Conservation (phyloP, 2,113 vertebrate genomes). For the Phoxinus phoxinus region DNA sequence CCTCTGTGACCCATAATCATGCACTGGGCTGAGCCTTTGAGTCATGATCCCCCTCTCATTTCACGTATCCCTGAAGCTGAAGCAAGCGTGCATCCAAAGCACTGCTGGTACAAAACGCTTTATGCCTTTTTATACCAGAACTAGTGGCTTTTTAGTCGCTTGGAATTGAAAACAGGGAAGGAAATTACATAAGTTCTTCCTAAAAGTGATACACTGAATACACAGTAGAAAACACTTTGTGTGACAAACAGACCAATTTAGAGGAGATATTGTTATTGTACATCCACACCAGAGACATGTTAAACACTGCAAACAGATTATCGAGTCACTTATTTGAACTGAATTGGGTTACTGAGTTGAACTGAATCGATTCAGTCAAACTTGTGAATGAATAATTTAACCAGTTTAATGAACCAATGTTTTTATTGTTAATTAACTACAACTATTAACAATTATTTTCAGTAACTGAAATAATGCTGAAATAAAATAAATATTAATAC, state of each 20-base stretch:
- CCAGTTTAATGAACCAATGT: too few relatives aligned
- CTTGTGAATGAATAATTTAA: too few relatives aligned
- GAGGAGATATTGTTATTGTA: neutral
- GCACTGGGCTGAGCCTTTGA: conserved; percentile 15
- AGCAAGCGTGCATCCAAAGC: neutral
- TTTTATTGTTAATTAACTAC: too few relatives aligned
- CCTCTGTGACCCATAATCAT: conserved; percentile 10
- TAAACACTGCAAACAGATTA: neutral
- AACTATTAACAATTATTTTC: too few relatives aligned
- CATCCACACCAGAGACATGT: neutral
- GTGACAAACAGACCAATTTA: neutral
- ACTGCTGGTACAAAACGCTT: neutral
- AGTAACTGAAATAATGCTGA: too few relatives aligned
- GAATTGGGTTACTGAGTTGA: too few relatives aligned
- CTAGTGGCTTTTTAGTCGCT: neutral
- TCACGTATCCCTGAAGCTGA: conserved; percentile 11
- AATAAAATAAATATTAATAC: too few relatives aligned
- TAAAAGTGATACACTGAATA: neutral
- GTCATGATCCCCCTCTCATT: conserved; percentile 6
- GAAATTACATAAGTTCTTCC: neutral
- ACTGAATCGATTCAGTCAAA: too few relatives aligned
- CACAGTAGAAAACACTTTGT: neutral
- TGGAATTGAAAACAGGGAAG: neutral
- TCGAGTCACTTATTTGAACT: neutral
- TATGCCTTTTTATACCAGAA: neutral